Percentiles rank a stretch among this genome's conserved stretches.
Conservation (phyloP, 1,140 invertebrate species). For the Drosophila ogumai region DNA sequence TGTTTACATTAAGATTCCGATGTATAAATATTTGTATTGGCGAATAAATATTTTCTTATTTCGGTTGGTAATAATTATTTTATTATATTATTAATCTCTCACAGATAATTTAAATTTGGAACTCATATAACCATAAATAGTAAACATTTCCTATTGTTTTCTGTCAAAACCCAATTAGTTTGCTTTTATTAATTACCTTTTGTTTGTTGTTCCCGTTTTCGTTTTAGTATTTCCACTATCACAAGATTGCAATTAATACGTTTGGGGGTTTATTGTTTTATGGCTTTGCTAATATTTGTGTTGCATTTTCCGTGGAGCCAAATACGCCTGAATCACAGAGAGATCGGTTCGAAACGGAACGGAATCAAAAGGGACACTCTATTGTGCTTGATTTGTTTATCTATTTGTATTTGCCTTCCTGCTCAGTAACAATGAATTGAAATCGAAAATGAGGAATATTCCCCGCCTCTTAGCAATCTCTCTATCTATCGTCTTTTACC, state of each 20-base stretch:
- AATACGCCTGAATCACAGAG: constrained; percentile 4
- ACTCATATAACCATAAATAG: not conserved
- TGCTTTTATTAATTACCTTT: constrained; percentile 37
- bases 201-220: constrained; percentile 27
- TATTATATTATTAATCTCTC: not conserved
- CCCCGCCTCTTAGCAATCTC: constrained; percentile 1
- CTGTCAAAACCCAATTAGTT: constrained; percentile 4
- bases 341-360: constrained; percentile 4
- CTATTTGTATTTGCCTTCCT: constrained; percentile 25
- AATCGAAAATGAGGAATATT: constrained; percentile 30
- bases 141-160: constrained; percentile 6
- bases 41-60: not conserved
- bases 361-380: constrained; percentile 32
- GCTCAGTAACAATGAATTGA: constrained; percentile 21
- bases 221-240: constrained; percentile 31
- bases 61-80: not conserved
- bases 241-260: constrained; percentile 51
- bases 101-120: not conserved
- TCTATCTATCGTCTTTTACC: constrained; percentile 34
- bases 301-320: constrained; percentile 24
- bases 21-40: not conserved
- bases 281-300: constrained; percentile 51
- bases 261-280: constrained; percentile 42
- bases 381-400: constrained; percentile 35
- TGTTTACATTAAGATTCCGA: constrained; percentile 8